These are phyloP conservation scores for Cyprinella venusta DNA, from an alignment of 2,797 vertebrate species.

Conservation along the genomic window DNA sequence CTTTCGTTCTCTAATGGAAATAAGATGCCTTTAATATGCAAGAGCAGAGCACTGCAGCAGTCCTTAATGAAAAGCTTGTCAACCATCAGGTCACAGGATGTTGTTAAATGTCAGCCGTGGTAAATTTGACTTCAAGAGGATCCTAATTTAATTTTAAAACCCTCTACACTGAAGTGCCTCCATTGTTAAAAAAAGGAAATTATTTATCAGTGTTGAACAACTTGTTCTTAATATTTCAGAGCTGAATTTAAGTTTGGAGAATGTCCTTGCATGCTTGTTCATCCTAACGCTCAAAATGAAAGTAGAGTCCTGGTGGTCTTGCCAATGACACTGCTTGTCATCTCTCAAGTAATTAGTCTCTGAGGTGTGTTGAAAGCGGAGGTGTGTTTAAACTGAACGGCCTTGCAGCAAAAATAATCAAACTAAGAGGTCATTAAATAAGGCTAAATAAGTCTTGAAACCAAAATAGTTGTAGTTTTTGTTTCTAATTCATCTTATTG, in stretches of 20 bases:
- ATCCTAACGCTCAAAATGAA: conserved; percentile 12
- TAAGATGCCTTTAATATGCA: conserved; percentile 55
- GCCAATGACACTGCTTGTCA: conserved; percentile 72
- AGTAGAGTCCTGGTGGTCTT: conserved; percentile 56
- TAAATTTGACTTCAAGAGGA: conserved; percentile 68
- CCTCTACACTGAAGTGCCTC: conserved; percentile 61
- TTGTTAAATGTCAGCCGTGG: conserved; percentile 71
- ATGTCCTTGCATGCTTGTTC: conserved; percentile 2
- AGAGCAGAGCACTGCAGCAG: conserved; percentile 23
- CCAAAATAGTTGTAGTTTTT: neutral
- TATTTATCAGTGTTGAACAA: conserved; percentile 51
- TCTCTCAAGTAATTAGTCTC: conserved; percentile 66
- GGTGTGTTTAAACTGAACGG: conserved; percentile 65
- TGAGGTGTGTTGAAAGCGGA: conserved; percentile 79
- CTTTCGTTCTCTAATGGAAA: conserved; percentile 51
- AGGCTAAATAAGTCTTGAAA: conserved; percentile 41
- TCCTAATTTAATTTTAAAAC: conserved; percentile 74
- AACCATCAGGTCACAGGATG: conserved; percentile 65
- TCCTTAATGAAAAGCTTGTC: conserved; percentile 73
- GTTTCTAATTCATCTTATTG: neutral
- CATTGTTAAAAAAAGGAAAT: conserved; percentile 52
- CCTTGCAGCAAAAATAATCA: conserved; percentile 67
- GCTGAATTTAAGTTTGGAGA: conserved; percentile 62
- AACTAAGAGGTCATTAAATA: conserved; percentile 51
- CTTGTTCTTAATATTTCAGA: conserved; percentile 63